Conservation (phyloP, 2,113 vertebrate species). For the Halcyon senegalensis region DNA sequence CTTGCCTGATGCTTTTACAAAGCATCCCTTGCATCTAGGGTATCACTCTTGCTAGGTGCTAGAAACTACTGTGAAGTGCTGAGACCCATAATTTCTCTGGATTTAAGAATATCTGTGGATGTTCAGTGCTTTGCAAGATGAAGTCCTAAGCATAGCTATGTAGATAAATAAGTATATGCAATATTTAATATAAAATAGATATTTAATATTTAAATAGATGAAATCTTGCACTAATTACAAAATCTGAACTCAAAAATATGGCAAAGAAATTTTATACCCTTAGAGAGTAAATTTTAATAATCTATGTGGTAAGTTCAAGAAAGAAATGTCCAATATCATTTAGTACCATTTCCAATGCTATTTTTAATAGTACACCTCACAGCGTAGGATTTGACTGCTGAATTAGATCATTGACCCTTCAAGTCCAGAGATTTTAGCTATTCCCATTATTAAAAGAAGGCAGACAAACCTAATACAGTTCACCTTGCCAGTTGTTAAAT, state of each 20-base stretch:
- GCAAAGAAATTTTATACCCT: background rate
- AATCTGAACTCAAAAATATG: background rate
- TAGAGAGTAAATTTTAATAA: background rate
- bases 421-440: background rate
- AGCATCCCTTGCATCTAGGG: background rate
- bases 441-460: background rate
- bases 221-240: background rate
- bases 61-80: background rate
- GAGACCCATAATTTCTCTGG: background rate
- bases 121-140: background rate
- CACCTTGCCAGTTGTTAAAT: slow-evolving; percentile 1
- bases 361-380: background rate
- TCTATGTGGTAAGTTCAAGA: background rate
- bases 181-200: background rate
- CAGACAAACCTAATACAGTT: background rate
- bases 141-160: background rate
- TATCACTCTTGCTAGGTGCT: background rate
- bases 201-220: background rate
- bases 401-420: background rate
- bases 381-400: background rate
- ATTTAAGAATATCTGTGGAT: background rate
- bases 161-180: background rate
- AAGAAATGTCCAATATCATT: background rate
- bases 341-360: background rate
- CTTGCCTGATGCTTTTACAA: background rate